These are phyloP conservation scores for Triplophysa dalaica DNA, from an alignment of 2,113 vertebrate genomes.

Conservation along the genomic window DNA sequence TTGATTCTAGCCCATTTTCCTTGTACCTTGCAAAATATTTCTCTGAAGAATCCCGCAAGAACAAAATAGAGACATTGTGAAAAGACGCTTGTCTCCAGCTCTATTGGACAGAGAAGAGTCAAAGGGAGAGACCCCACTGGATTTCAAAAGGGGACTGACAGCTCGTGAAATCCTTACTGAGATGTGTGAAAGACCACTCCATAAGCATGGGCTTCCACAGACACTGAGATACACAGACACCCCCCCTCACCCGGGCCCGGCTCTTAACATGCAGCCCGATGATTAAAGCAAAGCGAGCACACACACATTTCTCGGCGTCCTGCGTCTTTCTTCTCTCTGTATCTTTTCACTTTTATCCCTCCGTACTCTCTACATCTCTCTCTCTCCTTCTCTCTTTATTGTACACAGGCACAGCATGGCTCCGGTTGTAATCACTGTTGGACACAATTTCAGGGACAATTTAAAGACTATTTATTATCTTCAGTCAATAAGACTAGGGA, in stretches of 20 bases:
- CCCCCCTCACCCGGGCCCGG: slow-evolving; percentile 68
- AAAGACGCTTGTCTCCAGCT: slow-evolving; percentile 47
- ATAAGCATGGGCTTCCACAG: slow-evolving; percentile 55
- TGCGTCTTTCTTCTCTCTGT: slow-evolving; percentile 52
- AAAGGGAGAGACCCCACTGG: slow-evolving; percentile 54
- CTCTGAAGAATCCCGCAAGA: slow-evolving; percentile 40
- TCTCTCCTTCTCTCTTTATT: slow-evolving; percentile 66
- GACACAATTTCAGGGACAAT: slow-evolving; percentile 99
- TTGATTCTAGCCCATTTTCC: slow-evolving; percentile 31
- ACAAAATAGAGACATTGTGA: slow-evolving; percentile 58
- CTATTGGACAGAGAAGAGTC: slow-evolving; percentile 47
- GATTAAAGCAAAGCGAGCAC: slow-evolving; percentile 43
- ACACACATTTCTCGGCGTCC: slow-evolving; percentile 50
- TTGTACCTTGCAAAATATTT: slow-evolving; percentile 46
- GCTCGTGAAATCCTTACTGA: slow-evolving; percentile 58
- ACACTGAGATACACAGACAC: slow-evolving; percentile 48
- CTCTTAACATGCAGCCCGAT: slow-evolving; percentile 57
- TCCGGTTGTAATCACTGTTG: slow-evolving; percentile 96
- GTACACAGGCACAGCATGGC: slow-evolving; percentile 92
- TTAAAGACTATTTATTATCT: slow-evolving; percentile 99
- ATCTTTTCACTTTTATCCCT: slow-evolving; percentile 58
- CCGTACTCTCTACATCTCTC: slow-evolving; percentile 55
- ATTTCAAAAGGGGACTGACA: slow-evolving; percentile 60
- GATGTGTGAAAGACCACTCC: slow-evolving; percentile 59
- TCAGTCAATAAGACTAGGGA: slow-evolving; percentile 83